Conservation (phyloP, 2,113 vertebrate species). For the Gavialis gangeticus region DNA sequence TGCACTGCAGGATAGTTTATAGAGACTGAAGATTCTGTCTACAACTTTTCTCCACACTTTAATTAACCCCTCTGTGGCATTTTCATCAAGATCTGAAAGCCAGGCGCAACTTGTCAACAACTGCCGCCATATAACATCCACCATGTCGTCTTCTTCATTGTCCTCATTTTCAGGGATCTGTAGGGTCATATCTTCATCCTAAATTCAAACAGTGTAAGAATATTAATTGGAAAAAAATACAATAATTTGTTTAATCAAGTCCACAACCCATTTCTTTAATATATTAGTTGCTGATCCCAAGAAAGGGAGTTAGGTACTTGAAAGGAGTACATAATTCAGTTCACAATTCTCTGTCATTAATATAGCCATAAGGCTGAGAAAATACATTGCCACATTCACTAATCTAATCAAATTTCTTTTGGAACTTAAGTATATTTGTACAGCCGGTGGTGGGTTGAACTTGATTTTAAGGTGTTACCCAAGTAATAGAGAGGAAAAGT, state of each 20-base stretch:
- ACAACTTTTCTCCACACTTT: constrained; percentile 94
- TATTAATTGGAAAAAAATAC: not conserved
- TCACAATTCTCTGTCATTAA: not conserved
- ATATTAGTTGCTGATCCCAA: not conserved
- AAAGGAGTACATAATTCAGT: not conserved
- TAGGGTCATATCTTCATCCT: constrained; percentile 98
- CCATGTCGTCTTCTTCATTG: constrained; percentile 95
- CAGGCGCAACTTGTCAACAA: constrained; percentile 92
- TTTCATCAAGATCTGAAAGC: constrained; percentile 92
- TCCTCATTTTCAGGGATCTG: constrained; percentile 92
- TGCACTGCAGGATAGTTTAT: constrained; percentile 94
- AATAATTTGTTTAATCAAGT: not conserved
- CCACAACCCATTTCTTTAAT: not conserved
- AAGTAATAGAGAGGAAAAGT: not conserved
- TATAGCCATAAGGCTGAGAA: not conserved
- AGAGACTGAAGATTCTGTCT: constrained; percentile 97
- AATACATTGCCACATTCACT: not conserved
- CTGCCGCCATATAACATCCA: constrained; percentile 96
- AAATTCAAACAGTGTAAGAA: constrained; percentile 4
- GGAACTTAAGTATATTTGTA: not conserved
- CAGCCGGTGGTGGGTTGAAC: not conserved
- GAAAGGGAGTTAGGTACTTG: not conserved
- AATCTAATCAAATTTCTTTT: not conserved
- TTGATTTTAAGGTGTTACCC: not conserved
- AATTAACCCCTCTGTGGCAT: constrained; percentile 92